phyloP scores from a whole-genome alignment of 2,113 vertebrate genomes.

The Tapirus terrestris region DNA sequence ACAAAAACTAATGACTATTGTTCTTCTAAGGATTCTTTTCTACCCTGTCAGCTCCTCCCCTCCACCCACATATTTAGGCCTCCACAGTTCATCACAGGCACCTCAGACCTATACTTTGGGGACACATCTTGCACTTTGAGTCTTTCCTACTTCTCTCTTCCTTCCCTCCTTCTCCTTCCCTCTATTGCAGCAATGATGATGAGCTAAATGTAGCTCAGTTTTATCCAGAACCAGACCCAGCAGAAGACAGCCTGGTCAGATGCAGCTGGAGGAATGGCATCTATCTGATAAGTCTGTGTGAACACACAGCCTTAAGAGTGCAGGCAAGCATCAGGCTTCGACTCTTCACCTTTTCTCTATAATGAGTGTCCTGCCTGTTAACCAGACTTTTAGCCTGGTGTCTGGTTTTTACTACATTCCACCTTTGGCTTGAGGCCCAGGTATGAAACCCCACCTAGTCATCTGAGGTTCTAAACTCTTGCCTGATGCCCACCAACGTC shows the following conservation, averaged over 20 bases:
- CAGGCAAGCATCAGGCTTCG: not conserved
- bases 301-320: not conserved
- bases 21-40: not conserved
- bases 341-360: not conserved
- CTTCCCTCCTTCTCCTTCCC: not conserved
- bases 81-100: not conserved
- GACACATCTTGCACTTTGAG: not conserved
- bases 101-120: not conserved
- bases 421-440: not conserved
- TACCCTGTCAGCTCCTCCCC: not conserved
- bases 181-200: not conserved
- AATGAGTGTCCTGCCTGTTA: fast-evolving
- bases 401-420: not conserved
- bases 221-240: not conserved
- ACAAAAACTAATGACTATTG: not conserved
- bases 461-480: not conserved
- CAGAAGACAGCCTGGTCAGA: not conserved
- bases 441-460: not conserved
- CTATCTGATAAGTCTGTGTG: fast-evolving
- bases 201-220: not conserved
- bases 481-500: not conserved
- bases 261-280: not conserved
- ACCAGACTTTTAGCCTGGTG: too few relatives aligned
- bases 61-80: not conserved
- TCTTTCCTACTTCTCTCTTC: too few relatives aligned